These are phyloP conservation scores for Catalaphyllia jardinei DNA, from an alignment of 64 coral and sea anemone genomes.

Conservation along the genomic window DNA sequence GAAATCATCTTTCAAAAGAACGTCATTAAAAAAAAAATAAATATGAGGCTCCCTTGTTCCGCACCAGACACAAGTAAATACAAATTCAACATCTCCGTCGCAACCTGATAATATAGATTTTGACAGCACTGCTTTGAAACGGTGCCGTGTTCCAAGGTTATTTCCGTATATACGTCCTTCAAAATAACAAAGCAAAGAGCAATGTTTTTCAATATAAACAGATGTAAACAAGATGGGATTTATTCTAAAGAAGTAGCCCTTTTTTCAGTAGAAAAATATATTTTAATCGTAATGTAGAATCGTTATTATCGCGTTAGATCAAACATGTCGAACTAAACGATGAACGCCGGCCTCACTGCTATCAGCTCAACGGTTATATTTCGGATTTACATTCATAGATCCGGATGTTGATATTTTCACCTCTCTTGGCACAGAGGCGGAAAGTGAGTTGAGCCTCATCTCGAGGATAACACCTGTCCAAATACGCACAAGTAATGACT, in stretches of 20 bases:
- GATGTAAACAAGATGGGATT: slow-evolving; percentile 4
- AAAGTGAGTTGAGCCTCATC: neutral
- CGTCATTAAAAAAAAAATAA: neutral
- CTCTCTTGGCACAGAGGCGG: neutral
- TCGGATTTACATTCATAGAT: neutral
- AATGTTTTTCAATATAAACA: neutral
- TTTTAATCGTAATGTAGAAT: neutral
- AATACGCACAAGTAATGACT: slow-evolving; percentile 2
- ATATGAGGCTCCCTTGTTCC: neutral
- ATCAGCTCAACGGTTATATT: neutral
- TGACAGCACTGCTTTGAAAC: neutral
- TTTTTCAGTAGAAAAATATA: neutral
- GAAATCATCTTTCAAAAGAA: neutral
- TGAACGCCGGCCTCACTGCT: neutral
- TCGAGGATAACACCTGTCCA: neutral
- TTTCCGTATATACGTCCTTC: neutral
- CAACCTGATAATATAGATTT: neutral
- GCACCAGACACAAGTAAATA: too few species aligned
- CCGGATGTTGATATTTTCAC: neutral
- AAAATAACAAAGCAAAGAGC: neutral
- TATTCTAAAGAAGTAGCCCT: neutral
- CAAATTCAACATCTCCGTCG: neutral
- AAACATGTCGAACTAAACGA: neutral
- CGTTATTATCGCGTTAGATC: neutral
- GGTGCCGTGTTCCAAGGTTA: neutral